Conservation (phyloP, 2,888 invertebrate species). For the Phorcus lineatus region DNA sequence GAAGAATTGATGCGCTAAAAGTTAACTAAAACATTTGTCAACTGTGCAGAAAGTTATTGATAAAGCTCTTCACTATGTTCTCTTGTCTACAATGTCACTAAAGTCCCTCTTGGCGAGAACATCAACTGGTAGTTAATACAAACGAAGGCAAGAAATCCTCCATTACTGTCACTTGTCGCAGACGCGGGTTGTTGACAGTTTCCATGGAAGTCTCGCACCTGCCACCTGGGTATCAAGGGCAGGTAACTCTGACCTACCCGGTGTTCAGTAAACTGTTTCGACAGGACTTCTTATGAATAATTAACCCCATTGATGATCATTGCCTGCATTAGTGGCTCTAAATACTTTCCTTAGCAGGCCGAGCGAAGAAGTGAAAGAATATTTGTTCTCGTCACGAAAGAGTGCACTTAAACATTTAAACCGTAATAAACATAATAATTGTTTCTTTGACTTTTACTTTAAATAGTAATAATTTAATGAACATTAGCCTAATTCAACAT, state of each 20-base stretch:
- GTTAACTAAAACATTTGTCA: neutral
- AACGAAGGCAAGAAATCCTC: neutral
- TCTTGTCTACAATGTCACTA: neutral
- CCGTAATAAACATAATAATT: too few species aligned
- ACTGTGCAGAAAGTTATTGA: neutral
- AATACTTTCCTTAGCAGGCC: neutral
- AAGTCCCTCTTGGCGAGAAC: neutral
- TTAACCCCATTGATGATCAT: neutral
- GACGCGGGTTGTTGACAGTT: constrained; percentile 9
- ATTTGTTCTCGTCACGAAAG: neutral
- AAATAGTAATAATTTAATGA: too few species aligned
- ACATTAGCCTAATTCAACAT: too few species aligned
- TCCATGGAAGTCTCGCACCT: constrained; percentile 1
- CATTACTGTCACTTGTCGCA: neutral
- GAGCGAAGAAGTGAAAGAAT: neutral
- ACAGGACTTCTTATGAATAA: neutral
- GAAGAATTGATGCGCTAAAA: neutral
- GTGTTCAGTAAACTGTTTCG: neutral
- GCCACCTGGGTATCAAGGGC: constrained; percentile 18
- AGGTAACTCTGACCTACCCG: neutral
- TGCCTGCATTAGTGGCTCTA: neutral
- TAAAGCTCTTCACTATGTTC: neutral
- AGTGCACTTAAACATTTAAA: too few species aligned
- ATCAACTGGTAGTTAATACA: neutral
- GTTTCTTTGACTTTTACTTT: too few species aligned